A percentile compares a stretch with the other conserved stretches of the same genome.
Evolutionary conservation across 2,113 vertebrate species (phyloP).

Genomic region (Amblyopsis rosae): DNA sequence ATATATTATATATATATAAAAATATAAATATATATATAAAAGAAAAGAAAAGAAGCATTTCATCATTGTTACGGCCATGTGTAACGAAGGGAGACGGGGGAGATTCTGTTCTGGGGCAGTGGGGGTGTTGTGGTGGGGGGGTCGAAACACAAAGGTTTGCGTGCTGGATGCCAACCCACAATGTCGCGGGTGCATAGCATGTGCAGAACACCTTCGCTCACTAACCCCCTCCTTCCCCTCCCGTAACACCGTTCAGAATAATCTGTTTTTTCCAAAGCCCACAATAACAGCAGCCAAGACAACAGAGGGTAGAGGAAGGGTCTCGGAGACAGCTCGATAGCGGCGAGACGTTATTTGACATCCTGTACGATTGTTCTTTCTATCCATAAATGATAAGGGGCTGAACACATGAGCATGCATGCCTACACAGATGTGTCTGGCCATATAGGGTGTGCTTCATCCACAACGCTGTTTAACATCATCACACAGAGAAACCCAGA

Average conservation of each 20-base stretch:
- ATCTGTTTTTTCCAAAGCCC: conserved; percentile 16
- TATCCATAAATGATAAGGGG: conserved; percentile 42
- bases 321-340: conserved; percentile 10
- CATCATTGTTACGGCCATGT: background rate
- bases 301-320: conserved; percentile 24
- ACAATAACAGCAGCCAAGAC: conserved; percentile 34
- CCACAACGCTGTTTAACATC: conserved; percentile 41
- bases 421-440: conserved; percentile 56
- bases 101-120: background rate
- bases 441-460: conserved; percentile 28
- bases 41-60: no score
- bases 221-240: conserved; percentile 4
- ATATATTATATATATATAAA: no score
- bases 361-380: conserved; percentile 24
- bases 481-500: conserved; percentile 38
- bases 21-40: no score
- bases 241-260: background rate
- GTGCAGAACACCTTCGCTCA: conserved; percentile 7
- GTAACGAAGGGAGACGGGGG: conserved; percentile 44
- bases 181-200: conserved; percentile 34
- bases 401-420: conserved; percentile 36
- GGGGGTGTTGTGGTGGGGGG: conserved; percentile 10
- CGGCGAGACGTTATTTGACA: conserved; percentile 52
- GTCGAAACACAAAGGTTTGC: conserved; percentile 72
- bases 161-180: no score